A percentile compares a stretch with the other conserved stretches of the same genome.
Conservation (phyloP, 2,797 vertebrate species). For the Pteropus rufus region DNA sequence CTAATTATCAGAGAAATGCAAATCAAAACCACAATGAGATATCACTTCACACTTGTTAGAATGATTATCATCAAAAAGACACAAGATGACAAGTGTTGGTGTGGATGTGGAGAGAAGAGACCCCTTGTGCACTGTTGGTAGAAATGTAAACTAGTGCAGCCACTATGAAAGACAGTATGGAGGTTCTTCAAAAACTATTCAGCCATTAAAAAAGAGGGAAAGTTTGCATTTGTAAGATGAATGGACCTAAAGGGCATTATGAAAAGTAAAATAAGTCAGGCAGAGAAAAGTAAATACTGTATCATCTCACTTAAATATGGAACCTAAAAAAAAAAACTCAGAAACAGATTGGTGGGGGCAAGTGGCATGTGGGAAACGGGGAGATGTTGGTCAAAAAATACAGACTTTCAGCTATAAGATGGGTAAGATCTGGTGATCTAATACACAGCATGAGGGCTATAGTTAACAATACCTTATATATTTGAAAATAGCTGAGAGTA, state of each 20-base stretch:
- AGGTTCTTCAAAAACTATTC: background rate
- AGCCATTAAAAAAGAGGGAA: background rate
- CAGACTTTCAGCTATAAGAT: background rate
- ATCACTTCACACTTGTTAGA: background rate
- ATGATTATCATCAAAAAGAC: background rate
- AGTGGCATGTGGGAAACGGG: background rate
- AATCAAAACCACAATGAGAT: background rate
- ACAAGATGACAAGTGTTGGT: background rate
- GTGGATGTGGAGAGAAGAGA: background rate
- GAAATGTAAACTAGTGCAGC: background rate
- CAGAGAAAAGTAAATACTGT: background rate
- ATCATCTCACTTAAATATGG: background rate
- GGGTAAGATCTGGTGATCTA: background rate
- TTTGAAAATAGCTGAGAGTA: background rate
- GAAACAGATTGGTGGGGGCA: background rate
- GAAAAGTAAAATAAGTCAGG: background rate
- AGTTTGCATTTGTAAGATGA: background rate
- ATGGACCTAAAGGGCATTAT: background rate
- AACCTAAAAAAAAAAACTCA: background rate
- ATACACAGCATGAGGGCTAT: background rate
- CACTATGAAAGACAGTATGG: background rate
- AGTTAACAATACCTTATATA: background rate
- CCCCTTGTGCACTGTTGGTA: background rate
- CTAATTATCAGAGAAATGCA: background rate
- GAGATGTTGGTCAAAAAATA: background rate